These are phyloP conservation scores for Manduca sexta DNA, from an alignment of 1,140 invertebrate species.

Conservation along the genomic window DNA sequence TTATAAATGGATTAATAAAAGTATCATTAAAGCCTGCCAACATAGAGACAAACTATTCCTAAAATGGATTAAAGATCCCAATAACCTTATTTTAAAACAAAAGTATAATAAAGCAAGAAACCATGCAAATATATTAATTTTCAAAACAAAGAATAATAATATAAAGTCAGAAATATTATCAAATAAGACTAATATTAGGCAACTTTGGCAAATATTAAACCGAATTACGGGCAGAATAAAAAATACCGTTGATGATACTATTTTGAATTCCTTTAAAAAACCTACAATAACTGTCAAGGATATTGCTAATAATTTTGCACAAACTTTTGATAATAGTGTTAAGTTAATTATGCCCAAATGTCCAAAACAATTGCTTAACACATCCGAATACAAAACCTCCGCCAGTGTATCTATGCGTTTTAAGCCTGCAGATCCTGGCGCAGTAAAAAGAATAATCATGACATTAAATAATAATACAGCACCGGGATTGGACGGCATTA, in stretches of 20 bases:
- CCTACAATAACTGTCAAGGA: neutral
- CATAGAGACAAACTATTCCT: no score
- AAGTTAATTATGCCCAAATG: slow-evolving; percentile 4
- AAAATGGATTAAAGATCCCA: no score
- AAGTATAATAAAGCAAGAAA: slow-evolving; percentile 13
- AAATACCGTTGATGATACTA: neutral
- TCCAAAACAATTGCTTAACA: neutral
- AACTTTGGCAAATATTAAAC: slow-evolving; percentile 11
- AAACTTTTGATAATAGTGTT: slow-evolving; percentile 2
- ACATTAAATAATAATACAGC: slow-evolving; percentile 3
- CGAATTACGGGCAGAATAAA: slow-evolving; percentile 8
- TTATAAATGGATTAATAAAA: no score
- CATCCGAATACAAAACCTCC: neutral
- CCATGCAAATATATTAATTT: slow-evolving; percentile 13
- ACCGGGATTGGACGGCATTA: slow-evolving; percentile 16
- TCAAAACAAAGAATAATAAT: slow-evolving; percentile 8
- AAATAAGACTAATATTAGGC: slow-evolving; percentile 7
- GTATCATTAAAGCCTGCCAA: no score
- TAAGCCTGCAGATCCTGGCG: slow-evolving; percentile 1
- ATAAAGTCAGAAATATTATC: slow-evolving; percentile 2
- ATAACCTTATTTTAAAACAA: neutral
- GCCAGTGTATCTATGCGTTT: neutral
- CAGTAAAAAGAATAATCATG: slow-evolving; percentile 4
- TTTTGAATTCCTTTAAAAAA: slow-evolving; percentile 2
- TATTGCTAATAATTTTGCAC: slow-evolving; percentile 8